phyloP scores from a whole-genome alignment of 2,888 invertebrate genomes.

The Thecophora atra region DNA sequence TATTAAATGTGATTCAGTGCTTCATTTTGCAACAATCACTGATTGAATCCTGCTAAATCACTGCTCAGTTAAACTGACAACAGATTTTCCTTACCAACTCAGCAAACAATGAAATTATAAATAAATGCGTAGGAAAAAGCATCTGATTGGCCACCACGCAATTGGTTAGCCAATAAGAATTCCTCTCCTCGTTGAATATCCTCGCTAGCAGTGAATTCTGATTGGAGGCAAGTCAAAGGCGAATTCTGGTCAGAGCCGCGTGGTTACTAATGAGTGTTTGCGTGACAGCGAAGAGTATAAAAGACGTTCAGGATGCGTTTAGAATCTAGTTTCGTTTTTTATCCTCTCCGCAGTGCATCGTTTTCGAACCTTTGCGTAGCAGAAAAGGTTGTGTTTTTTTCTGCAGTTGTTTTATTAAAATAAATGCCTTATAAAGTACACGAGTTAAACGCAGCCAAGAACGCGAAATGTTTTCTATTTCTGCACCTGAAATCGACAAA shows the following conservation, averaged over 20 bases:
- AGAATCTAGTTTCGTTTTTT: constrained; percentile 1
- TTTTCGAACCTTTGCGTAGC: not conserved
- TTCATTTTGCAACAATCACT: too few relatives aligned
- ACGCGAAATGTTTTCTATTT: too few relatives aligned
- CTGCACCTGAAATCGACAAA: too few relatives aligned
- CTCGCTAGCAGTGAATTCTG: not conserved
- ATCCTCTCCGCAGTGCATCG: not conserved
- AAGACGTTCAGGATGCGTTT: constrained; percentile 11
- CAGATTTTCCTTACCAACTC: too few relatives aligned
- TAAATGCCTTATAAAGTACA: too few relatives aligned
- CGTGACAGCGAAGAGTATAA: not conserved
- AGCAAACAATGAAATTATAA: too few relatives aligned
- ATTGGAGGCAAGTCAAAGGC: not conserved
- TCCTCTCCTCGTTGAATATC: not conserved
- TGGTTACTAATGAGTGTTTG: not conserved
- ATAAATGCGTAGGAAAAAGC: not conserved
- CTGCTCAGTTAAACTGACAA: too few relatives aligned
- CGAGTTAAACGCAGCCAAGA: too few relatives aligned
- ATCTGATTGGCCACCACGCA: constrained; percentile 21
- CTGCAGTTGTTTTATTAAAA: too few relatives aligned
- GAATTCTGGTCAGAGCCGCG: constrained; percentile 24
- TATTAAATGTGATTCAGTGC: too few relatives aligned
- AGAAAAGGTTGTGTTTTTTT: too few relatives aligned
- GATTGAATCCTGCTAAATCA: too few relatives aligned
- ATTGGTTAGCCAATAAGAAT: constrained; percentile 1